These are phyloP conservation scores for Pteruthius melanotis DNA, from an alignment of 2,113 vertebrate species.

Conservation along the genomic window DNA sequence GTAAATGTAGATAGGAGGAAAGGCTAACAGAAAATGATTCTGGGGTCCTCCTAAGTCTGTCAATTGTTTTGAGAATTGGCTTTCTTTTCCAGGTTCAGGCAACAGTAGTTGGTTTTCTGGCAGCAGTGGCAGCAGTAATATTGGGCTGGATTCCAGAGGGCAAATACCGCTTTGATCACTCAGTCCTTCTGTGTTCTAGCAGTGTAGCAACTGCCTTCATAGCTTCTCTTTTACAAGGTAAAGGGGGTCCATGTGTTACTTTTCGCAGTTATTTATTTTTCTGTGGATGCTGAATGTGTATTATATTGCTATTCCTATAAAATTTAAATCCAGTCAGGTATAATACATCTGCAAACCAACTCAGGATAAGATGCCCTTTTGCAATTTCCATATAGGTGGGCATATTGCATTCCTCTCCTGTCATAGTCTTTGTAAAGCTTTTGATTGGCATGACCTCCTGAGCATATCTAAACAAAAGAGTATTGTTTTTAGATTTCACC, in stretches of 20 bases:
- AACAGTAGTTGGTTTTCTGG: conserved; percentile 94
- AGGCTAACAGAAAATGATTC: not conserved
- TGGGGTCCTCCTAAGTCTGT: not conserved
- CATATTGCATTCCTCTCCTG: not conserved
- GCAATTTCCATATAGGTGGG: not conserved
- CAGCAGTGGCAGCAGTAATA: conserved; percentile 89
- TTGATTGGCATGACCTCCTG: not conserved
- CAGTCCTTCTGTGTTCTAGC: conserved; percentile 90
- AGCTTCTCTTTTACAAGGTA: conserved; percentile 93
- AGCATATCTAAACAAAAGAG: not conserved
- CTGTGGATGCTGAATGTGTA: not conserved
- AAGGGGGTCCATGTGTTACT: not conserved
- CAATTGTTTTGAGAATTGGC: not conserved
- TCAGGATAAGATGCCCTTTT: not conserved
- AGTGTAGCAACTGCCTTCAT: conserved; percentile 96
- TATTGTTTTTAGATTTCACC: not conserved
- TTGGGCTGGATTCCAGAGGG: conserved; percentile 96
- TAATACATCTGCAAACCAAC: not conserved
- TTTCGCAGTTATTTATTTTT: not conserved
- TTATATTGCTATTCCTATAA: not conserved
- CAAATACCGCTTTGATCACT: conserved; percentile 89
- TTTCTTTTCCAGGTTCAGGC: conserved; percentile 85
- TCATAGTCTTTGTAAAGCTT: not conserved
- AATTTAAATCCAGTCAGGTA: not conserved
- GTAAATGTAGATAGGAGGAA: not conserved